Evolutionary conservation across 1,140 invertebrate species (phyloP).

Genomic region (Wiebesia pumilae): DNA sequence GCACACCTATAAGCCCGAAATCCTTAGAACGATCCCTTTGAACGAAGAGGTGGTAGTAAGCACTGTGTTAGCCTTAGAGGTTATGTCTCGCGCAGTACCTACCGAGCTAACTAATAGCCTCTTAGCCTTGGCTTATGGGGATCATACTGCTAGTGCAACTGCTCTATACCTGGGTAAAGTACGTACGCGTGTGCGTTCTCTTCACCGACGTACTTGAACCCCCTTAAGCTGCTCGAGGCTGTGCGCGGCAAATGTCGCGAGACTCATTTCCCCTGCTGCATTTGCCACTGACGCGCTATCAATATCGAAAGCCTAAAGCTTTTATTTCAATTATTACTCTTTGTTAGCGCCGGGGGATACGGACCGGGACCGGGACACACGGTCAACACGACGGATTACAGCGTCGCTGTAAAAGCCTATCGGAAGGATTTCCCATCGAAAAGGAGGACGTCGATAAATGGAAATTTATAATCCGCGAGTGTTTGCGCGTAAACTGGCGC

Average conservation of each 20-base stretch:
- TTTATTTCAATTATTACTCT: conserved; percentile 46
- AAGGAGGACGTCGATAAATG: neutral
- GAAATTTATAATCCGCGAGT: conserved; percentile 33
- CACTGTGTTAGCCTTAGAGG: conserved; percentile 66
- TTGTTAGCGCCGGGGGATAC: neutral
- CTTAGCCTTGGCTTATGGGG: conserved; percentile 68
- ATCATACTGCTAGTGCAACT: conserved; percentile 64
- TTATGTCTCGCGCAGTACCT: conserved; percentile 60
- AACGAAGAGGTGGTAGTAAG: conserved; percentile 60
- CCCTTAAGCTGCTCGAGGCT: conserved; percentile 21
- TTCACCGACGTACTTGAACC: neutral
- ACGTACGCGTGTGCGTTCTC: neutral
- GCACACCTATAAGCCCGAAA: neutral
- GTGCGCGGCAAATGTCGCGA: neutral
- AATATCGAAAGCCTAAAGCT: conserved; percentile 6
- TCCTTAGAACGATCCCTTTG: conserved; percentile 15
- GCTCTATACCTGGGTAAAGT: conserved; percentile 50
- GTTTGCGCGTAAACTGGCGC: conserved; percentile 5
- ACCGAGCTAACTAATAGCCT: conserved; percentile 70
- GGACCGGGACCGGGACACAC: neutral
- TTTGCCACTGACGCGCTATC: conserved; percentile 18
- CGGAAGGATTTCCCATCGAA: neutral
- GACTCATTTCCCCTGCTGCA: neutral
- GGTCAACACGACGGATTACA: too few species aligned
- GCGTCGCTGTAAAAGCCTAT: neutral